Conservation (phyloP, 2,113 vertebrate genomes). For the Larimichthys crocea region DNA sequence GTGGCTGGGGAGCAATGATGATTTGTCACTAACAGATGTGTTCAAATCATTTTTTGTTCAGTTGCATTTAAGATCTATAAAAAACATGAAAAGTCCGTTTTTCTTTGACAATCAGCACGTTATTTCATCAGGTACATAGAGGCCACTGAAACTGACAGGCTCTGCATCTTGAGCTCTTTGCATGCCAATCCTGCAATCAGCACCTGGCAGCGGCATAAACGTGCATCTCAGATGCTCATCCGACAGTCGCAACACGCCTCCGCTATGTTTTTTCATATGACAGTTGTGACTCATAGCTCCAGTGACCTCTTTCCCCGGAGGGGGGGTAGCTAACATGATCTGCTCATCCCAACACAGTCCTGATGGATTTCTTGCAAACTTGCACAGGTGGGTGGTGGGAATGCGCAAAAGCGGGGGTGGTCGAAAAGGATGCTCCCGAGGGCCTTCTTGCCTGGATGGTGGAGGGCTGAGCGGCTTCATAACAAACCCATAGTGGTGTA, state of each 20-base stretch:
- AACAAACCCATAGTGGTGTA: conserved; percentile 45
- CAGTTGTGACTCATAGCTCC: conserved; percentile 59
- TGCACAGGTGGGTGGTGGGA: conserved; percentile 48
- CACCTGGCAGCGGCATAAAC: conserved; percentile 30
- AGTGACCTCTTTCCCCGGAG: conserved; percentile 49
- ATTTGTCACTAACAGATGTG: neutral
- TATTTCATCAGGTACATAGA: conserved; percentile 1
- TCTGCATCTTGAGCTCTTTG: neutral
- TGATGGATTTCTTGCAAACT: conserved; percentile 70
- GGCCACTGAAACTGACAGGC: neutral
- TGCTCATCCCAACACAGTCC: conserved; percentile 52
- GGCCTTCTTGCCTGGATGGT: conserved; percentile 24
- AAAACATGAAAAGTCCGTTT: conserved; percentile 8
- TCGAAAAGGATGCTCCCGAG: conserved; percentile 5
- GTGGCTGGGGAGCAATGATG: neutral
- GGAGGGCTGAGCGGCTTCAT: conserved; percentile 42
- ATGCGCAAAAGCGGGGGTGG: neutral
- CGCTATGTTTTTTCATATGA: conserved; percentile 55
- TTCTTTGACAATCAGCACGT: neutral
- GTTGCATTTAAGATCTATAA: neutral
- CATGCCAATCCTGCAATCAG: conserved; percentile 48
- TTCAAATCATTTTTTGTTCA: neutral
- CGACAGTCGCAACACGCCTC: conserved; percentile 54
- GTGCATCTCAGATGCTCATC: conserved; percentile 41
- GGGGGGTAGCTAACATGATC: conserved; percentile 60